Evolutionary conservation across 2,888 invertebrate species (phyloP).

Genomic region (Frankliniella intonsa): DNA sequence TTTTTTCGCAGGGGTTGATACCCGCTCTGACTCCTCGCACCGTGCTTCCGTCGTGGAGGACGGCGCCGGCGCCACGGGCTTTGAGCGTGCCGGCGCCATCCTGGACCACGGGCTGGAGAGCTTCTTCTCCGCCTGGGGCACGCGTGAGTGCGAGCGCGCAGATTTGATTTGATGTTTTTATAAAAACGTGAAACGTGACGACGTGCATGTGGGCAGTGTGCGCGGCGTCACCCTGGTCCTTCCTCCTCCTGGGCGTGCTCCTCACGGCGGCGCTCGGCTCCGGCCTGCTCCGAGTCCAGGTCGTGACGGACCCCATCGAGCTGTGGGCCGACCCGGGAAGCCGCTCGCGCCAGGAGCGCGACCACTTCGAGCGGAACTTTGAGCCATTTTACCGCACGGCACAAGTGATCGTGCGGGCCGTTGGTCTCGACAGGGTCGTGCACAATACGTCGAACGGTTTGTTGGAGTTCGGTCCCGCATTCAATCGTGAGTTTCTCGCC

Average conservation of each 20-base stretch:
- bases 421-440: slow-evolving; percentile 51
- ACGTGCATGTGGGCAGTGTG: slow-evolving; percentile 50
- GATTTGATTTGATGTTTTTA: too few species aligned
- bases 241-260: slow-evolving; percentile 61
- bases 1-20: too few species aligned
- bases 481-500: slow-evolving; percentile 66
- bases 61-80: too few species aligned
- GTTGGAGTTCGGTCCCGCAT: slow-evolving; percentile 71
- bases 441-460: slow-evolving; percentile 47
- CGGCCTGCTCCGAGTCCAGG: slow-evolving; percentile 62
- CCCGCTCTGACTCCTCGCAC: too few species aligned
- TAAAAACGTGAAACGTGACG: neutral
- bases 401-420: slow-evolving; percentile 76
- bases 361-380: slow-evolving; percentile 80
- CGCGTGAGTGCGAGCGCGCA: too few species aligned
- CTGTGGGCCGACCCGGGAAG: slow-evolving; percentile 87
- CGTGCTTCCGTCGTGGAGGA: too few species aligned
- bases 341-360: slow-evolving; percentile 73
- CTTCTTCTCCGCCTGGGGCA: too few species aligned
- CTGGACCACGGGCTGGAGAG: too few species aligned
- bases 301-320: slow-evolving; percentile 86
- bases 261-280: slow-evolving; percentile 57
- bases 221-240: slow-evolving; percentile 60
- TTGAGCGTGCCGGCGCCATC: too few species aligned
- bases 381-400: slow-evolving; percentile 84